Base-by-base conservation (phyloP, 2,888 invertebrate genomes). In the Dolomedes plantarius region DNA sequence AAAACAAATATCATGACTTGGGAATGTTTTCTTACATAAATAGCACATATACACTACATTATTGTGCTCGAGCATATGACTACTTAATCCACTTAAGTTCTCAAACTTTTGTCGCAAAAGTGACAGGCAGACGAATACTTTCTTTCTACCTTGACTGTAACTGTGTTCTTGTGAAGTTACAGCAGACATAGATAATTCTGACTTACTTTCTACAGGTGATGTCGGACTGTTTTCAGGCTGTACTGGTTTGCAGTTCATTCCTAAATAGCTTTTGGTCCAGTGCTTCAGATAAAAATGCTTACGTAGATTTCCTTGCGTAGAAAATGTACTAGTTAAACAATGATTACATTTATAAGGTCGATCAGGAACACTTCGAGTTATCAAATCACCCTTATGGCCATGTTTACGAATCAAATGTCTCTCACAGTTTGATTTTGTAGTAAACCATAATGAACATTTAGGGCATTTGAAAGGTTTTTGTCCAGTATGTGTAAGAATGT, bases 381-480 rank as follows among this genome's bases (percentile, higher is more conserved):
- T 68, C 29, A 88, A 36, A 29, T 83, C 78, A 7, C 88, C 75
- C 39, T 87, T 88, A 13, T 86, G 87, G 27, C 88, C 91, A 90
- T 98, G 98, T 90, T 98, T 98, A 46, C 98, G 93, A 75, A 97
- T 92, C 85, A 98, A 92, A 91, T 98, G 98, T 13, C 98, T 95
- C 90, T 98, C 98, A 91, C 98, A 97, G 92, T 98, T 98, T 9
- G 98, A 98, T 91, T 98, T 98, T 0, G 98, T 98, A 41, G 98
- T 98, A 91, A 98, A 98, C 0, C 97, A 94, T 9, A 98, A 93
- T 0, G 96, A 96, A 91, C 98, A 98, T 90, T 96, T 95, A 0
- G 96, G 95, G 91, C 98, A 98, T 90, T 97, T 97, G 93, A 95
- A 98, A 0, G 98, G 98, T 90, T 98, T 98, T 91, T 98, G 98